These are phyloP conservation scores for Aphis gossypii DNA, from an alignment of 1,140 invertebrate genomes.

Conservation along the genomic window DNA sequence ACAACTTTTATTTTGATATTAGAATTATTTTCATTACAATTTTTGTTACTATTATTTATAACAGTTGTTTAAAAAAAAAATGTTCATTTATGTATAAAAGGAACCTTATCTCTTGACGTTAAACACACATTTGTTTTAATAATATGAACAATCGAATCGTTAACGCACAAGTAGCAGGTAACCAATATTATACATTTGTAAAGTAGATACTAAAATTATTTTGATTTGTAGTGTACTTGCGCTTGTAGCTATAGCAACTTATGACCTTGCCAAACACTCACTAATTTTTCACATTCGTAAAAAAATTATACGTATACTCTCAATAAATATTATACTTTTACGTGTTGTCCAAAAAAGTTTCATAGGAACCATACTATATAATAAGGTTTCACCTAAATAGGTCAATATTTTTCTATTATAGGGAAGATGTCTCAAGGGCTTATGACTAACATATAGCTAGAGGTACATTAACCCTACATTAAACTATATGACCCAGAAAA, in stretches of 20 bases:
- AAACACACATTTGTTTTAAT: constrained; percentile 22
- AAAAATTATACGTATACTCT: constrained; percentile 34
- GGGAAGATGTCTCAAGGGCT: constrained; percentile 49
- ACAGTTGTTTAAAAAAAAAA: background rate
- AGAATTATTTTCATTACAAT: background rate
- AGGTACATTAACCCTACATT: constrained; percentile 23
- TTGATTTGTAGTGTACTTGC: constrained; percentile 45
- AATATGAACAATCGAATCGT: constrained; percentile 28
- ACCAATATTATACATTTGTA: constrained; percentile 31
- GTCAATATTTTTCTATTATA: constrained; percentile 48
- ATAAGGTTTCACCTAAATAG: constrained; percentile 12
- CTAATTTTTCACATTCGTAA: constrained; percentile 29
- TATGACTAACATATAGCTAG: background rate
- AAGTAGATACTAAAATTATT: constrained; percentile 22
- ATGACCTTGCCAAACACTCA: constrained; percentile 54
- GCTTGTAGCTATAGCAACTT: constrained; percentile 25
- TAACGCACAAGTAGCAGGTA: background rate
- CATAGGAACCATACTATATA: constrained; percentile 27
- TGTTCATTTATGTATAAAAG: background rate
- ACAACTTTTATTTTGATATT: background rate
- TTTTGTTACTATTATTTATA: background rate
- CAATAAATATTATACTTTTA: constrained; percentile 54
- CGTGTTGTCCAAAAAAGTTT: constrained; percentile 36
- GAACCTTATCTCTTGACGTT: background rate
- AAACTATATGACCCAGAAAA: constrained; percentile 49